These are phyloP conservation scores for Cylas formicarius DNA, from an alignment of 1,140 invertebrate species.

Conservation along the genomic window DNA sequence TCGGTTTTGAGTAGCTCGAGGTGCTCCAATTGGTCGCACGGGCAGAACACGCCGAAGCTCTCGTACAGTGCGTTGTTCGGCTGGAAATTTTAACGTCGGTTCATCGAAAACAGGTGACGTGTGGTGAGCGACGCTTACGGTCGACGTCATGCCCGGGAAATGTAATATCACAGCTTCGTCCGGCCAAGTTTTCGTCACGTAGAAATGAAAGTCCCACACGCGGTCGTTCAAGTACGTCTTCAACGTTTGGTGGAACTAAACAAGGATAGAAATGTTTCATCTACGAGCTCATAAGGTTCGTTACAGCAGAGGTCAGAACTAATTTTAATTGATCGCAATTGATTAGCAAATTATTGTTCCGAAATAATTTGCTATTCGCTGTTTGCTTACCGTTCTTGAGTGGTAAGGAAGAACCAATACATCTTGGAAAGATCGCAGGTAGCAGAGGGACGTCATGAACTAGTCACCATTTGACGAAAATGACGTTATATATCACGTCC, in stretches of 20 bases:
- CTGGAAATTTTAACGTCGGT: too few species aligned
- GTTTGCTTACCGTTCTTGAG: too few species aligned
- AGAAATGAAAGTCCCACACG: conserved; percentile 83
- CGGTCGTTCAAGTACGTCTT: conserved; percentile 76
- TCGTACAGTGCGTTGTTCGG: conserved; percentile 69
- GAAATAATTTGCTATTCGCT: too few species aligned
- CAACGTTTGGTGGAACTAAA: conserved; percentile 80
- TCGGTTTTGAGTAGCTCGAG: conserved; percentile 63
- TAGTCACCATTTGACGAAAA: too few species aligned
- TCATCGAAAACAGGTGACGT: conserved; percentile 16
- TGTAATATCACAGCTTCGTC: conserved; percentile 73
- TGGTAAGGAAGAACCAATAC: background rate
- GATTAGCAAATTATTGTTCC: too few species aligned
- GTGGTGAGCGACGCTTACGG: conserved; percentile 48
- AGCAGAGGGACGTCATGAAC: too few species aligned
- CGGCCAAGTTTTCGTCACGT: conserved; percentile 78
- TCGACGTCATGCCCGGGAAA: conserved; percentile 76
- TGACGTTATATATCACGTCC: too few species aligned
- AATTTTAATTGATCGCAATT: too few species aligned
- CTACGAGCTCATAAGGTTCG: background rate
- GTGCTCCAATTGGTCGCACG: conserved; percentile 60
- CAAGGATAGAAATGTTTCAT: conserved; percentile 32
- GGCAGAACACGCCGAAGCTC: conserved; percentile 75
- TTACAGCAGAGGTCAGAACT: too few species aligned
- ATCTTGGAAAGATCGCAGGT: background rate